Evolutionary conservation across 1,140 invertebrate genomes (phyloP).

Genomic region (Polypedilum vanderplanki): DNA sequence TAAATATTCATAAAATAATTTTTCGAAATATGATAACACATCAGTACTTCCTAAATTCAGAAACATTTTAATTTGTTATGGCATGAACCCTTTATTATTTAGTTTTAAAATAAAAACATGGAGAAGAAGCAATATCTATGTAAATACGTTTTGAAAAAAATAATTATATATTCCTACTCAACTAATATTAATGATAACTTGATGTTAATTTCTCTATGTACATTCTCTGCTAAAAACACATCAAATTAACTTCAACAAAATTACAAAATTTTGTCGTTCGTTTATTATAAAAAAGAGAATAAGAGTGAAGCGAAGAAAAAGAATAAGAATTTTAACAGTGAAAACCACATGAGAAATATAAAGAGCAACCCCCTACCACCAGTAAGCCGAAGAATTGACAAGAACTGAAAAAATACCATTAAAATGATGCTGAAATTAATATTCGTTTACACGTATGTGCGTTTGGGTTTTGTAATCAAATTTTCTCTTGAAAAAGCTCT

Average conservation of each 20-base stretch:
- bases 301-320: background rate
- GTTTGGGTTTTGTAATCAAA: background rate
- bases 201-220: conserved; percentile 11
- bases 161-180: too few relatives aligned
- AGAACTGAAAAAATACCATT: conserved; percentile 19
- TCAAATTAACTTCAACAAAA: conserved; percentile 14
- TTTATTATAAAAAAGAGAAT: background rate
- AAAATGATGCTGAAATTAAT: conserved; percentile 7
- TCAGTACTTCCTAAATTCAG: background rate
- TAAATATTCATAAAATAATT: background rate
- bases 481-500: background rate
- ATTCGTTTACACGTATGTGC: background rate
- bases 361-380: too few relatives aligned
- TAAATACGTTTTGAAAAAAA: background rate
- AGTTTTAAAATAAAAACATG: too few relatives aligned
- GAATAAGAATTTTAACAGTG: background rate
- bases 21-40: conserved; percentile 10
- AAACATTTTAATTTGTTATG: background rate
- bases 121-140: background rate
- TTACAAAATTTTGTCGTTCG: conserved; percentile 1
- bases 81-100: background rate
- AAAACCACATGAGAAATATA: too few relatives aligned
- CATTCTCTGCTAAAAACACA: background rate
- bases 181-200: background rate
- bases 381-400: background rate